A percentile compares a stretch with the other conserved stretches of the same genome.
Evolutionary conservation across 1,140 invertebrate genomes (phyloP).

Genomic region (Papilio polytes): DNA sequence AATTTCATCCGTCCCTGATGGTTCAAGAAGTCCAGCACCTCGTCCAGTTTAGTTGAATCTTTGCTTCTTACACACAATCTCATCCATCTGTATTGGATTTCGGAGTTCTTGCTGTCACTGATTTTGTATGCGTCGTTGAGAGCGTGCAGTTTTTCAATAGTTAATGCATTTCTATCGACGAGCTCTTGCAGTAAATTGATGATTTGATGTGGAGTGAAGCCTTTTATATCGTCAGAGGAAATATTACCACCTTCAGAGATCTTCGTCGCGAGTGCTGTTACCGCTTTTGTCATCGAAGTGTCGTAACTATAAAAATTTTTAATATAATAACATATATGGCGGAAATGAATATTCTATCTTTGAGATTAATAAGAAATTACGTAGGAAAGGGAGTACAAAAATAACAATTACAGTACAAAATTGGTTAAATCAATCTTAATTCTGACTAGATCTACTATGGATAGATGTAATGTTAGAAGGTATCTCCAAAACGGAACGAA

Average conservation of each 20-base stretch:
- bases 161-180: slow-evolving; percentile 83
- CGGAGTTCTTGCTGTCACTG: slow-evolving; percentile 88
- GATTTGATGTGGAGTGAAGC: slow-evolving; percentile 88
- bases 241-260: slow-evolving; percentile 67
- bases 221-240: slow-evolving; percentile 48
- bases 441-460: no score
- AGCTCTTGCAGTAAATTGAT: slow-evolving; percentile 90
- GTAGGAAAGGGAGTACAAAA: no score
- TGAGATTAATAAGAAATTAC: no score
- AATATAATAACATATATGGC: neutral
- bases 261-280: slow-evolving; percentile 87
- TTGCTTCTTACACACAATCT: slow-evolving; percentile 90
- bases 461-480: no score
- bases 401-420: no score
- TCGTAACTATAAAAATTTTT: slow-evolving; percentile 86
- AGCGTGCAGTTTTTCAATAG: slow-evolving; percentile 85
- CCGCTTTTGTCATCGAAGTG: slow-evolving; percentile 87
- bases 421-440: no score
- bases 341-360: no score
- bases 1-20: slow-evolving; percentile 96
- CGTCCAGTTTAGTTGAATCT: slow-evolving; percentile 87
- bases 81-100: slow-evolving; percentile 94
- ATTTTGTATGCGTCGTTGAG: slow-evolving; percentile 90
- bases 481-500: no score
- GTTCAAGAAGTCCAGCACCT: slow-evolving; percentile 91